Percentiles rank a stretch among this genome's conserved stretches.
These are phyloP conservation scores for Brachionichthys hirsutus DNA, from an alignment of 2,113 vertebrate genomes.

Conservation along the genomic window DNA sequence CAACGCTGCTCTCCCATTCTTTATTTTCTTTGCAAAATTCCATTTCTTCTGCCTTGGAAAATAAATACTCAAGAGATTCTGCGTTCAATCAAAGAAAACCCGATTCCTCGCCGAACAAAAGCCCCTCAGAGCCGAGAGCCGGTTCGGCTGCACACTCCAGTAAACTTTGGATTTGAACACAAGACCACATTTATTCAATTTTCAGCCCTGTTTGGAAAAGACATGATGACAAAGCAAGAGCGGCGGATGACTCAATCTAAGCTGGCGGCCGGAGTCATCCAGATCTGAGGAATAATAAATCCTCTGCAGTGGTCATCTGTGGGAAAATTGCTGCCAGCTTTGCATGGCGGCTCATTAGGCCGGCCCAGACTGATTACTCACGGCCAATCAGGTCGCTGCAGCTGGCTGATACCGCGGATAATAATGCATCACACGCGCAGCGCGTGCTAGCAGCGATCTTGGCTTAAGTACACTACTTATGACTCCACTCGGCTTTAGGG, in stretches of 20 bases:
- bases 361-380: constrained; percentile 32
- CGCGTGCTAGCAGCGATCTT: constrained; percentile 44
- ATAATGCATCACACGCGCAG: constrained; percentile 37
- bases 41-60: constrained; percentile 26
- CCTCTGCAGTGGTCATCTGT: constrained; percentile 46
- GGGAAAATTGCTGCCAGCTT: constrained; percentile 49
- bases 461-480: constrained; percentile 40
- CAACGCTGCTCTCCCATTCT: constrained; percentile 31
- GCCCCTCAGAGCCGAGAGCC: constrained; percentile 30
- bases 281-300: constrained; percentile 56
- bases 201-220: constrained; percentile 27
- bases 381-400: constrained; percentile 45
- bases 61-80: constrained; percentile 27
- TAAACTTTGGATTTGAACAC: constrained; percentile 49
- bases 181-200: constrained; percentile 41
- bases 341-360: constrained; percentile 48
- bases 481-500: constrained; percentile 52
- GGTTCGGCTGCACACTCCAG: constrained; percentile 39
- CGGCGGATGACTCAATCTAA: constrained; percentile 45
- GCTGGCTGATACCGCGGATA: constrained; percentile 44
- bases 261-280: constrained; percentile 32
- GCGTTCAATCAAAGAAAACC: constrained; percentile 41
- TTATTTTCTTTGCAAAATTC: constrained; percentile 27
- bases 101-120: constrained; percentile 41
- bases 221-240: constrained; percentile 44